These are phyloP conservation scores for Sinella curviseta DNA, from an alignment of 1,140 invertebrate genomes.

Conservation along the genomic window DNA sequence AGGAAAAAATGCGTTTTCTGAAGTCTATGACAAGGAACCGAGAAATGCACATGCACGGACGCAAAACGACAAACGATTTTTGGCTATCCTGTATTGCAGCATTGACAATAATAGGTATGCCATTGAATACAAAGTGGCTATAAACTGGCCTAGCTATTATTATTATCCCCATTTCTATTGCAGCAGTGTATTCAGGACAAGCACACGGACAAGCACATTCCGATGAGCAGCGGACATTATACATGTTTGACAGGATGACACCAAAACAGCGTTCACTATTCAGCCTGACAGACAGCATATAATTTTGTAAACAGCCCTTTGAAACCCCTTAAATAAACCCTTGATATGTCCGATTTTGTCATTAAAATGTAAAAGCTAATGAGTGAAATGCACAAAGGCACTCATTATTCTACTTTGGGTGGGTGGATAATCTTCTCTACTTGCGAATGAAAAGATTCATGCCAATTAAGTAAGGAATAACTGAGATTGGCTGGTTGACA, in stretches of 20 bases:
- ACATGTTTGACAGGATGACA: not conserved
- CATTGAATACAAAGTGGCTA: not conserved
- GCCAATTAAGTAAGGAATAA: no score
- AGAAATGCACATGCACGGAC: not conserved
- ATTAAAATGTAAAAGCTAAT: no score
- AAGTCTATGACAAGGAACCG: not conserved
- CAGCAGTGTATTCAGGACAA: not conserved
- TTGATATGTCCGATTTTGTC: no score
- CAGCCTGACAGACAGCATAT: no score
- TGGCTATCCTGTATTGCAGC: not conserved
- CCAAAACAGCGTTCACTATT: no score
- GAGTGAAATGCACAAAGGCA: no score
- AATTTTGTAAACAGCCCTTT: no score
- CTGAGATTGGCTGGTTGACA: no score
- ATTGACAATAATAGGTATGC: not conserved
- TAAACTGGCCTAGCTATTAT: not conserved
- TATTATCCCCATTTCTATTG: not conserved
- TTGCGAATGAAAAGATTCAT: no score
- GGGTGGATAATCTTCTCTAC: no score
- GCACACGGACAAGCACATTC: not conserved
- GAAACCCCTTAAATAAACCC: no score
- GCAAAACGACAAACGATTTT: not conserved
- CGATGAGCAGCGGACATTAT: not conserved
- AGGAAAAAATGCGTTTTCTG: not conserved
- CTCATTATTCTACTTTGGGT: no score